Base-by-base conservation (phyloP, 1,140 invertebrate genomes). In the Triops longicaudatus region DNA sequence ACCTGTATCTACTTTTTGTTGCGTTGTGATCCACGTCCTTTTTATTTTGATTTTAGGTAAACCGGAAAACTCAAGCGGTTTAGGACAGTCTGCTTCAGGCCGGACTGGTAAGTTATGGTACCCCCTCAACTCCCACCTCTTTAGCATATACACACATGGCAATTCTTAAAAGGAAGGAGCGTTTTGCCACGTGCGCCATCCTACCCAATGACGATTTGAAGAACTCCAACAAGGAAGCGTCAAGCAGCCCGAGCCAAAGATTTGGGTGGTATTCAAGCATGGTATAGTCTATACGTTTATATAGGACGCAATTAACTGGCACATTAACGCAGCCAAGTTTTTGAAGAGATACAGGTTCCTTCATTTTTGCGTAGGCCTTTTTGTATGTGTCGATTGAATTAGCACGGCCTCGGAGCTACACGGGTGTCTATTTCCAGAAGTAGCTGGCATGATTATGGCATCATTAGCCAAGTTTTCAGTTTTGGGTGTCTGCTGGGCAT, bases 381-480 rank as follows among this genome's bases (percentile, higher is more conserved):
- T 63, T 63, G 50, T 63, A 37, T 37, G 50, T 63, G 50, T 63
- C 50, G 50, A 63, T 63, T 63, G 50, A 63, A 63, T 63, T 63
- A 63, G 50, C 50, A 17, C 22, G 50, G 50, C 50, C 22, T 17
- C 50, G 50, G n/a, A 63, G 50, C 50, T 63, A 63, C 50, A 63
- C 50, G 14, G 50, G 50, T 63, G 22, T 63, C 50, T 63, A 63
- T 63, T 63, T 63, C 50, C 50, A 63, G 50, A 63, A 63, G 50
- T 63, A 22, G 50, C 50, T 63, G 50, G 50, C 50, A 63, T 63
- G 50, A 63, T 63, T 63, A 63, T 63, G 50, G 50, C 50, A 63
- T 63, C 50, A 63, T 63, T 63, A 63, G 50, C 50, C 50, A 63
- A 63, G 50, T 63, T 63, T 63, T 63, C 50, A 63, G 50, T 63